Percentiles rank a stretch among this genome's conserved stretches.
phyloP scores from a whole-genome alignment of 2,888 invertebrate species.

The Nasonia oneida region DNA sequence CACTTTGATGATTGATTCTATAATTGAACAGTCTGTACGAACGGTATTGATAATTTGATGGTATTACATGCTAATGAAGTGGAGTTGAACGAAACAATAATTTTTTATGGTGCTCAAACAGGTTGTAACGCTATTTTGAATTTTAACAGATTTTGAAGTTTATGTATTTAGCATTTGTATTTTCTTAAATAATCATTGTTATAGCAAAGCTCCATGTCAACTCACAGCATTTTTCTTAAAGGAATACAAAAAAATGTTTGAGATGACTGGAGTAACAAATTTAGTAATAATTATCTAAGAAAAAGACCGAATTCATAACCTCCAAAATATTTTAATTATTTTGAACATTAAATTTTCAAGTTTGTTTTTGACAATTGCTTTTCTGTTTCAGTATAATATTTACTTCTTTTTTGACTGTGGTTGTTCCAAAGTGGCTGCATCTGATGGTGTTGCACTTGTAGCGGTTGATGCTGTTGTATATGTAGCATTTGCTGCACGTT shows the following conservation, averaged over 20 bases:
- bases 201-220: background rate
- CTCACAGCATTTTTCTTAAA: background rate
- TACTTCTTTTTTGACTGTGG: conserved; percentile 79
- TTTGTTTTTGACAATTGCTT: conserved; percentile 62
- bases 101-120: conserved; percentile 59
- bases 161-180: conserved; percentile 20
- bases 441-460: conserved; percentile 76
- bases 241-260: background rate
- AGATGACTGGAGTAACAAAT: background rate
- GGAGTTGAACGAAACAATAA: conserved; percentile 48
- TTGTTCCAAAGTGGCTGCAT: conserved; percentile 80
- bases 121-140: conserved; percentile 47
- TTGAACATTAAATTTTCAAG: conserved; percentile 50
- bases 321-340: conserved; percentile 42
- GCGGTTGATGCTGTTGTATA: conserved; percentile 80
- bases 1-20: conserved; percentile 44
- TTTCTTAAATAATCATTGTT: conserved; percentile 28
- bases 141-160: conserved; percentile 38
- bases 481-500: conserved; percentile 80
- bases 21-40: conserved; percentile 36
- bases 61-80: conserved; percentile 58
- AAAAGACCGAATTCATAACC: conserved; percentile 31
- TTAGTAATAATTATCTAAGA: background rate
- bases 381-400: conserved; percentile 73
- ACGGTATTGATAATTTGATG: conserved; percentile 57